Evolutionary conservation across 2,113 vertebrate genomes (phyloP).

Genomic region (Oxyruncus cristatus): DNA sequence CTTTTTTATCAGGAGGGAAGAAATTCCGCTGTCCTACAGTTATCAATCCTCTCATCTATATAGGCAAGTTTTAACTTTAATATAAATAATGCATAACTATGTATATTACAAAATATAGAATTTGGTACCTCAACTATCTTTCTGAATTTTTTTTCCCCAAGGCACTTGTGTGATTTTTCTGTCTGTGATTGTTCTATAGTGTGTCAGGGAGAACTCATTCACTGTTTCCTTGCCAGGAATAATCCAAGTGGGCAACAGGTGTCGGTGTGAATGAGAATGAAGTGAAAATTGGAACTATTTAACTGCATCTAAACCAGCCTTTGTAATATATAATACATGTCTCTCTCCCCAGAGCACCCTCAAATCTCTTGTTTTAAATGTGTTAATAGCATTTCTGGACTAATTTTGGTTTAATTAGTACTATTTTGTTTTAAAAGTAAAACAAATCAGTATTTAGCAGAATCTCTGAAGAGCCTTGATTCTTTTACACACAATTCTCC

Average conservation of each 20-base stretch:
- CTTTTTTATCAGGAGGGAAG: background rate
- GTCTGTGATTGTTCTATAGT: background rate
- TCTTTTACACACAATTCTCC: background rate
- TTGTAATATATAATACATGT: background rate
- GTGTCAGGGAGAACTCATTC: background rate
- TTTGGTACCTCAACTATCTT: background rate
- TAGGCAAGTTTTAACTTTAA: background rate
- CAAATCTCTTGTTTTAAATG: background rate
- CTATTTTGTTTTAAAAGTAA: background rate
- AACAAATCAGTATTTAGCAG: background rate
- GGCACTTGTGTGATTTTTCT: background rate
- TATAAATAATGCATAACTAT: background rate
- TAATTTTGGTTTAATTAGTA: slow-evolving; percentile 8
- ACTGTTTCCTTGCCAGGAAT: background rate
- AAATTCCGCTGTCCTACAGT: background rate
- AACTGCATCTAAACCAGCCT: background rate
- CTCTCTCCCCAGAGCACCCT: background rate
- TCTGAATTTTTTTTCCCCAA: background rate
- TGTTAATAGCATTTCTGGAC: background rate
- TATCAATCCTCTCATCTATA: background rate
- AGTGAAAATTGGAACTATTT: slow-evolving; percentile 7
- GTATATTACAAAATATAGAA: background rate
- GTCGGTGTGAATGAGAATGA: background rate
- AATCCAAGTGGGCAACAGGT: background rate
- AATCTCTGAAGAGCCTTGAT: background rate